Evolutionary conservation across 2,113 vertebrate species (phyloP).

Genomic region (Urocitellus parryii): DNA sequence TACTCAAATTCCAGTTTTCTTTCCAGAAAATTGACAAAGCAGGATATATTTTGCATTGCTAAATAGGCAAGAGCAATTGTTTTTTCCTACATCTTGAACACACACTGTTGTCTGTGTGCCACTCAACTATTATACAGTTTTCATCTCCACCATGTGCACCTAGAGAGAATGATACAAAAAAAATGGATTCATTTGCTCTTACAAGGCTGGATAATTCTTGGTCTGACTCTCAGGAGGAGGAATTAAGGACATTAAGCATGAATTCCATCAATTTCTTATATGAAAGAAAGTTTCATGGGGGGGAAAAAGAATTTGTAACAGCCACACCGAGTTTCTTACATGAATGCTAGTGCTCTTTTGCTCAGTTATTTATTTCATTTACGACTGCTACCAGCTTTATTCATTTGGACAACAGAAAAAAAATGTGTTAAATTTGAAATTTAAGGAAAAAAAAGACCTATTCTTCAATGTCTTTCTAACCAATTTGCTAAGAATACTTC

Average conservation of each 20-base stretch:
- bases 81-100: neutral
- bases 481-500: neutral
- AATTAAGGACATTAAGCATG: neutral
- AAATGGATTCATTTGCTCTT: neutral
- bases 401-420: neutral
- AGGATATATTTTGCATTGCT: slow-evolving; percentile 32
- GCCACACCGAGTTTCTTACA: neutral
- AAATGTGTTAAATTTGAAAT: neutral
- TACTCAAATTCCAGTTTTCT: slow-evolving; percentile 61
- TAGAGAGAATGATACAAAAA: neutral
- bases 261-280: slow-evolving; percentile 1
- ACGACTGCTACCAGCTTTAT: neutral
- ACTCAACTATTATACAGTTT: neutral
- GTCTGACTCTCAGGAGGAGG: neutral
- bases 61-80: neutral
- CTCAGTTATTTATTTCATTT: neutral
- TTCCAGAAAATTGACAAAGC: slow-evolving; percentile 54
- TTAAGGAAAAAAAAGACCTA: neutral
- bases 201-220: neutral
- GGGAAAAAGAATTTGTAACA: neutral
- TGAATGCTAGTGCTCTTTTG: neutral
- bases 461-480: neutral
- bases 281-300: neutral
- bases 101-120: neutral
- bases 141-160: too few species aligned